These are phyloP conservation scores for Drosophila nasuta DNA, from an alignment of 1,140 invertebrate species.

Conservation along the genomic window DNA sequence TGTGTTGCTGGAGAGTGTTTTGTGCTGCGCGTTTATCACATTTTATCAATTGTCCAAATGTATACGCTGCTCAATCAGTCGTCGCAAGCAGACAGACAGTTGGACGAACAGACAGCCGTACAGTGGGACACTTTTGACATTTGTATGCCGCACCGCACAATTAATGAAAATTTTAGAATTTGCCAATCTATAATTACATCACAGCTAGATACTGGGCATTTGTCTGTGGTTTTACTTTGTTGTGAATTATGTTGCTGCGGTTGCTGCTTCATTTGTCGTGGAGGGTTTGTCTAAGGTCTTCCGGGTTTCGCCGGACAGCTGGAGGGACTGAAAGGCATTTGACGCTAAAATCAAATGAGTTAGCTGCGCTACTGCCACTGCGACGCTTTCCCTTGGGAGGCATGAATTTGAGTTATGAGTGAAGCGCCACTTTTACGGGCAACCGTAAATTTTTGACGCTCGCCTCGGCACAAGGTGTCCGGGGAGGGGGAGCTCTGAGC, in stretches of 20 bases:
- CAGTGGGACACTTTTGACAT: slow-evolving; percentile 23
- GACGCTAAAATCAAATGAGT: slow-evolving; percentile 73
- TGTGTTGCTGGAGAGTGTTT: slow-evolving; percentile 17
- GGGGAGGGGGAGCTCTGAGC: neutral
- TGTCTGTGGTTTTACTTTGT: slow-evolving; percentile 28
- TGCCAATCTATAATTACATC: slow-evolving; percentile 83
- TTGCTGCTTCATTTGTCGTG: slow-evolving; percentile 75
- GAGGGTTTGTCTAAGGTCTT: neutral
- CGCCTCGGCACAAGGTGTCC: neutral
- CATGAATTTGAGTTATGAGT: slow-evolving; percentile 82
- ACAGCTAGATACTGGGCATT: slow-evolving; percentile 14
- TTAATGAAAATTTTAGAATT: slow-evolving; percentile 84
- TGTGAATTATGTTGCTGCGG: slow-evolving; percentile 76
- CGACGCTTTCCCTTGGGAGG: slow-evolving; percentile 65
- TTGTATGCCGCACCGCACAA: slow-evolving; percentile 66
- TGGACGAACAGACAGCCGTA: neutral
- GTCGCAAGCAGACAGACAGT: slow-evolving; percentile 25
- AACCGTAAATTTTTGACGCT: slow-evolving; percentile 75
- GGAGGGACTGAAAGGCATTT: slow-evolving; percentile 2
- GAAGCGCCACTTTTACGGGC: slow-evolving; percentile 76
- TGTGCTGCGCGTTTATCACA: slow-evolving; percentile 68
- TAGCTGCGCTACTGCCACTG: slow-evolving; percentile 33
- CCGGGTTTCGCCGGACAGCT: neutral
- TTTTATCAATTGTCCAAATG: slow-evolving; percentile 81
- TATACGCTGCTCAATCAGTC: slow-evolving; percentile 78